Percentiles rank a stretch among this genome's conserved stretches.
phyloP scores from a whole-genome alignment of 92 coral and sea anemone species.

The Diadumene lineata region DNA sequence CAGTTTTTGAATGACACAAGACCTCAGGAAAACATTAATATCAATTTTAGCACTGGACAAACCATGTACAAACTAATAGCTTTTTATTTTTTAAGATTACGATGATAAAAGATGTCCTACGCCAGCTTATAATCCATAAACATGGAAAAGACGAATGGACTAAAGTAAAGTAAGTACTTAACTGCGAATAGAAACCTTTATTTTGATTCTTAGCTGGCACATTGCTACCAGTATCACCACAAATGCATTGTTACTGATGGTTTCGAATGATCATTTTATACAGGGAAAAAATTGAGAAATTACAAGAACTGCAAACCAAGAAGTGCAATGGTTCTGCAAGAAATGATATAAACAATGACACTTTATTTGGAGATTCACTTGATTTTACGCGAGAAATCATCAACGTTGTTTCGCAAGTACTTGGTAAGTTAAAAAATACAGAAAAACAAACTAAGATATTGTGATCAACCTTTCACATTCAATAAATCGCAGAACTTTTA shows the following conservation, averaged over 20 bases:
- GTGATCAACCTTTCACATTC: neutral
- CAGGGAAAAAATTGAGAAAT: slow-evolving; percentile 28
- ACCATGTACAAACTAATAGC: no score
- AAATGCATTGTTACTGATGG: no score
- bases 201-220: neutral
- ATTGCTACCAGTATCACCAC: no score
- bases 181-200: neutral
- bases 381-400: slow-evolving; percentile 48
- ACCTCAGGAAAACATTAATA: neutral
- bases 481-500: neutral
- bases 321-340: neutral
- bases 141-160: slow-evolving; percentile 53
- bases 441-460: neutral
- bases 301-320: slow-evolving; percentile 9
- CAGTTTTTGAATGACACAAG: neutral
- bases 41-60: no score
- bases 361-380: slow-evolving; percentile 28
- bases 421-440: slow-evolving; percentile 46
- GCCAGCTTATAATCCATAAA: slow-evolving; percentile 31
- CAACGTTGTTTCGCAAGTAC: slow-evolving; percentile 48
- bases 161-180: slow-evolving; percentile 32
- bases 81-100: slow-evolving; percentile 39
- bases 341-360: slow-evolving; percentile 8
- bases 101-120: slow-evolving; percentile 40
- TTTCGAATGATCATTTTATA: no score